These are phyloP conservation scores for Orientallactaga bullata DNA, from an alignment of 2,113 vertebrate species.

Conservation along the genomic window DNA sequence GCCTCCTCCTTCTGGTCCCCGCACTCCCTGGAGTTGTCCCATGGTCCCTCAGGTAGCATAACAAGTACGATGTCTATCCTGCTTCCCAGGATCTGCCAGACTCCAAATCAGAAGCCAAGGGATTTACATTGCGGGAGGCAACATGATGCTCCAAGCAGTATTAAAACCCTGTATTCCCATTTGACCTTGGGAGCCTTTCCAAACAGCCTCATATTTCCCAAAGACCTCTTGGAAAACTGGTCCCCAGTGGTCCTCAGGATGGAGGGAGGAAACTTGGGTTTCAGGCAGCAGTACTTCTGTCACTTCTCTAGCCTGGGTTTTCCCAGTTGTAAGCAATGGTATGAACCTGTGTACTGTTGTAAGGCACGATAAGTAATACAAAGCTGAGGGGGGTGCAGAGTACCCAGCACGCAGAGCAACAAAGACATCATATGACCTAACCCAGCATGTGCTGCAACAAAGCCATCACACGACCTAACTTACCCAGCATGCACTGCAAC, in stretches of 20 bases:
- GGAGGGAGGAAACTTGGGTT: neutral
- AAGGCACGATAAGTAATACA: neutral
- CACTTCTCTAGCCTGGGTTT: neutral
- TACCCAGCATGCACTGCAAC: too few species aligned
- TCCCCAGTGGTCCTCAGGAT: neutral
- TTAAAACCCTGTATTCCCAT: neutral
- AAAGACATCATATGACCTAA: neutral
- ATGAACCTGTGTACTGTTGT: neutral
- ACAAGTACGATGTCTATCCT: neutral
- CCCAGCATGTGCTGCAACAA: too few species aligned
- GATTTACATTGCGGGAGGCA: neutral
- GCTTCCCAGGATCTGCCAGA: neutral
- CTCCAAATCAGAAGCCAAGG: neutral
- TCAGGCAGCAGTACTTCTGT: neutral
- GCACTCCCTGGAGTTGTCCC: neutral
- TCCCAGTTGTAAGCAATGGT: neutral
- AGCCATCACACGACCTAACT: neutral
- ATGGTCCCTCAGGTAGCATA: accelerated
- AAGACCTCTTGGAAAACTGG: neutral
- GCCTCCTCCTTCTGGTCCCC: neutral
- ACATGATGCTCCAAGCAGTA: neutral
- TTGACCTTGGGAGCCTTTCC: neutral
- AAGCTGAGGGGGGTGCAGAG: accelerated
- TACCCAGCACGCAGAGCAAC: accelerated
- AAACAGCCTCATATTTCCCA: neutral